phyloP scores from a whole-genome alignment of 2,888 invertebrate species.

The Chromoteleia sp. region DNA sequence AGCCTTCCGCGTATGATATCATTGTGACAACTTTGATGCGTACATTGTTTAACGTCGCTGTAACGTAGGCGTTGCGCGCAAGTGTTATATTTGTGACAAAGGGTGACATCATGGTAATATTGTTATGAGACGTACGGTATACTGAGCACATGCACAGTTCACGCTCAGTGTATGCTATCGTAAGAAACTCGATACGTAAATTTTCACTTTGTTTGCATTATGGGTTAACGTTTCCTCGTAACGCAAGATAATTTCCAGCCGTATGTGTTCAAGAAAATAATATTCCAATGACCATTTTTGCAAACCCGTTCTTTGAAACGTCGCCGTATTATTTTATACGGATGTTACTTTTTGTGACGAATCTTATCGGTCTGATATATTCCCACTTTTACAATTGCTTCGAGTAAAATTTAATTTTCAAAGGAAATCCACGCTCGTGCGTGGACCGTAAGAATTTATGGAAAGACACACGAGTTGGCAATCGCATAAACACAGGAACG shows the following conservation, averaged over 20 bases:
- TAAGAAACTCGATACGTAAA: constrained; percentile 62
- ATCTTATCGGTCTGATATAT: too few species aligned
- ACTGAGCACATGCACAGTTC: constrained; percentile 36
- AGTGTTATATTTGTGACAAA: constrained; percentile 60
- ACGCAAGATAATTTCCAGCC: constrained; percentile 8
- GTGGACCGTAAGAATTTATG: too few species aligned
- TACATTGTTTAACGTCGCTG: constrained; percentile 42
- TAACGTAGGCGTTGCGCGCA: constrained; percentile 53
- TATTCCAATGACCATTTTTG: background rate
- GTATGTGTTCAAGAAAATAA: background rate
- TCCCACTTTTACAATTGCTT: too few species aligned
- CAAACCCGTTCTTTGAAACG: too few species aligned
- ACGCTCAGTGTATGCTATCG: constrained; percentile 36
- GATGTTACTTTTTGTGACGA: too few species aligned
- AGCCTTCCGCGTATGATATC: constrained; percentile 32
- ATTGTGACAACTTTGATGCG: constrained; percentile 46
- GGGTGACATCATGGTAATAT: constrained; percentile 60
- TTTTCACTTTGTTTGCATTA: constrained; percentile 48
- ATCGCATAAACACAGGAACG: too few species aligned
- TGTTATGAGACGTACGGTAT: constrained; percentile 51
- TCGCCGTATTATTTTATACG: too few species aligned
- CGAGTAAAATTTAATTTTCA: too few species aligned
- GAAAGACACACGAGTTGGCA: too few species aligned
- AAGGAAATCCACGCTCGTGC: too few species aligned
- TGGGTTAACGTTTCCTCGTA: constrained; percentile 28